phyloP scores from a whole-genome alignment of 2,888 invertebrate species.

The Drosophila buzzatii region DNA sequence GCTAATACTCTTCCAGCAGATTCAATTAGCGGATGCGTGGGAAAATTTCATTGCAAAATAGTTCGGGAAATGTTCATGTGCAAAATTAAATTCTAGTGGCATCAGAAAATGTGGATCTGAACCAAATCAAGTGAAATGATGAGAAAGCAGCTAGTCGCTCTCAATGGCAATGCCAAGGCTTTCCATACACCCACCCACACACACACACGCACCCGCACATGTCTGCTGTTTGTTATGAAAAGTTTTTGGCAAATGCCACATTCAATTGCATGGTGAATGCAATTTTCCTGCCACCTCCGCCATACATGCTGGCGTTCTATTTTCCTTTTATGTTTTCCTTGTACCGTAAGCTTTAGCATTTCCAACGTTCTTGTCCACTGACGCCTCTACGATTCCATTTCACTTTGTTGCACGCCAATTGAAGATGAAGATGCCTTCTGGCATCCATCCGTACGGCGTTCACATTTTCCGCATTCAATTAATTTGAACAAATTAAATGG shows the following conservation, averaged over 20 bases:
- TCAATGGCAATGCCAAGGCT: slow-evolving; percentile 34
- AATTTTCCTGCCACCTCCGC: slow-evolving; percentile 1
- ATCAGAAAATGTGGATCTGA: slow-evolving; percentile 19
- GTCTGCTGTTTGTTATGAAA: slow-evolving; percentile 21
- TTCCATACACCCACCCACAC: background rate
- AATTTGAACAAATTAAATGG: slow-evolving; percentile 38
- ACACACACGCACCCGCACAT: background rate
- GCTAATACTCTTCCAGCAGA: background rate
- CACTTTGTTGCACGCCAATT: slow-evolving; percentile 15
- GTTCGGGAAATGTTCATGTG: slow-evolving; percentile 17
- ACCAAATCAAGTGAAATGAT: slow-evolving; percentile 17
- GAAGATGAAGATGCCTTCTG: slow-evolving; percentile 11
- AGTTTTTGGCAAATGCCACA: slow-evolving; percentile 35
- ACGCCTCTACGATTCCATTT: slow-evolving; percentile 1
- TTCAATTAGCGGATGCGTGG: slow-evolving; percentile 38
- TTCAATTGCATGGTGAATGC: slow-evolving; percentile 15
- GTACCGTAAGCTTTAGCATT: slow-evolving; percentile 1
- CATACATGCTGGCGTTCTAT: background rate
- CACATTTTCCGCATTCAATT: slow-evolving; percentile 41
- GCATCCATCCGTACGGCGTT: background rate
- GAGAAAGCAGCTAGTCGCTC: slow-evolving; percentile 15
- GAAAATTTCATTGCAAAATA: slow-evolving; percentile 27
- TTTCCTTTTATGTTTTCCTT: slow-evolving; percentile 9
- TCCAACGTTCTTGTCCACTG: background rate
- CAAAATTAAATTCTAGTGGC: slow-evolving; percentile 15